These are phyloP conservation scores for Helicolenus hilgendorfi DNA, from an alignment of 2,797 vertebrate species.

Conservation along the genomic window DNA sequence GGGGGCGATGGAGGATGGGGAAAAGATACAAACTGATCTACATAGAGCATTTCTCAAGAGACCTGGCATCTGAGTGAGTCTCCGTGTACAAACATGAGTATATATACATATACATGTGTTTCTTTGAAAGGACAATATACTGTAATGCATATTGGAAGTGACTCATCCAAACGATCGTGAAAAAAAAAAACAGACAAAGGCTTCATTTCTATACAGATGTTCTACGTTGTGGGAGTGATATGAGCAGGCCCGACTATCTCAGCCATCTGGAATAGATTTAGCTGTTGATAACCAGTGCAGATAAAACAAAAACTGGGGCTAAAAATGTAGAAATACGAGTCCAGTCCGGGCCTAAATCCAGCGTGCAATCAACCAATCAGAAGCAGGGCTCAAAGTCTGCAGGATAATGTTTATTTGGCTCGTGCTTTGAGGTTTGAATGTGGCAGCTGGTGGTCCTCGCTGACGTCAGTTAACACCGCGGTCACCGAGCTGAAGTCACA, in stretches of 20 bases:
- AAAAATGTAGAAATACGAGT: slow-evolving; percentile 30
- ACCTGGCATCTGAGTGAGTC: not conserved
- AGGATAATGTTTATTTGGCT: slow-evolving; percentile 34
- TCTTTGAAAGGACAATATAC: slow-evolving; percentile 19
- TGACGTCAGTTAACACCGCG: slow-evolving; percentile 45
- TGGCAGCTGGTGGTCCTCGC: slow-evolving; percentile 44
- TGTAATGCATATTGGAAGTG: not conserved
- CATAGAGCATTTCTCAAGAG: slow-evolving; percentile 6
- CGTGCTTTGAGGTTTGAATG: not conserved
- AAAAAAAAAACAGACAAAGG: not conserved
- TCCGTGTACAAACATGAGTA: not conserved
- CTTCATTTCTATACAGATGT: not conserved
- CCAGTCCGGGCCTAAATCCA: slow-evolving; percentile 34
- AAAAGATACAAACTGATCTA: not conserved
- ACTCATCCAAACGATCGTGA: not conserved
- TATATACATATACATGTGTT: not conserved
- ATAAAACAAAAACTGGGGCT: slow-evolving; percentile 22
- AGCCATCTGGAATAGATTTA: slow-evolving; percentile 51
- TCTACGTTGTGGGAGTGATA: not conserved
- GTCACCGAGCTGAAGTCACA: slow-evolving; percentile 60
- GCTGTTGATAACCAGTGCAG: slow-evolving; percentile 5
- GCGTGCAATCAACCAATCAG: slow-evolving; percentile 44
- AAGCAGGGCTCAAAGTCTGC: slow-evolving; percentile 20
- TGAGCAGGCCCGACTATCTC: not conserved
- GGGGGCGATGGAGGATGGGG: not conserved